Percentiles rank a stretch among this genome's conserved stretches.
Evolutionary conservation across 2,797 vertebrate genomes (phyloP).

Genomic region (Heliangelus exortis): DNA sequence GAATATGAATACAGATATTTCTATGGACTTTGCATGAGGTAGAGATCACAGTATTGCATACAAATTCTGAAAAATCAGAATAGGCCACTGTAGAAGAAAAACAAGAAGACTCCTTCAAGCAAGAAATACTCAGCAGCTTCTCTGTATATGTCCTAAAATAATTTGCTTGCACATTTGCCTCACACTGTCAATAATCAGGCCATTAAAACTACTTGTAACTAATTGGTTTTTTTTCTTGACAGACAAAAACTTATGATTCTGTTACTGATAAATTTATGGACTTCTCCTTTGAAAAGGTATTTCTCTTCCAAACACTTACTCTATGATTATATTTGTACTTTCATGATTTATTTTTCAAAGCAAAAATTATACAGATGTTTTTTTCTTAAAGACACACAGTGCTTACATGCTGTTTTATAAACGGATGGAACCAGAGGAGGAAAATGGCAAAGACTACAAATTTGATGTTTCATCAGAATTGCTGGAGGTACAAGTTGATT

Average conservation of each 20-base stretch:
- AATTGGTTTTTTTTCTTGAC: constrained; percentile 52
- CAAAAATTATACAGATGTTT: constrained; percentile 61
- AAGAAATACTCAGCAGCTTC: not conserved
- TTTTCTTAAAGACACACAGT: constrained; percentile 90
- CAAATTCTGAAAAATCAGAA: not conserved
- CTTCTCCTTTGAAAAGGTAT: constrained; percentile 99
- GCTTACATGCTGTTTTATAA: constrained; percentile 99
- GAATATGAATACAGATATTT: not conserved
- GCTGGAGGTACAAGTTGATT: constrained; percentile 81
- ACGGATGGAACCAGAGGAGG: constrained; percentile 95
- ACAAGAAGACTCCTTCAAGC: not conserved
- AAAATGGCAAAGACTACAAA: constrained; percentile 93
- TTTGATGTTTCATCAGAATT: constrained; percentile 96
- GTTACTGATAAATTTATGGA: constrained; percentile 99
- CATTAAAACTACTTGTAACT: not conserved
- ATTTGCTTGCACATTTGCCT: not conserved
- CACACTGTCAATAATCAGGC: not conserved
- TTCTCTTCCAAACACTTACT: not conserved
- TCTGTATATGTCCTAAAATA: not conserved
- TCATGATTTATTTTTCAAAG: constrained; percentile 11
- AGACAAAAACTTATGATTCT: constrained; percentile 99
- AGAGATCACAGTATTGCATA: not conserved
- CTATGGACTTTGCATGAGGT: not conserved
- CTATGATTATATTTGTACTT: constrained; percentile 1
- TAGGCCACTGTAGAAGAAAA: not conserved